Evolutionary conservation across 1,140 invertebrate genomes (phyloP).

Genomic region (Cherax destructor): DNA sequence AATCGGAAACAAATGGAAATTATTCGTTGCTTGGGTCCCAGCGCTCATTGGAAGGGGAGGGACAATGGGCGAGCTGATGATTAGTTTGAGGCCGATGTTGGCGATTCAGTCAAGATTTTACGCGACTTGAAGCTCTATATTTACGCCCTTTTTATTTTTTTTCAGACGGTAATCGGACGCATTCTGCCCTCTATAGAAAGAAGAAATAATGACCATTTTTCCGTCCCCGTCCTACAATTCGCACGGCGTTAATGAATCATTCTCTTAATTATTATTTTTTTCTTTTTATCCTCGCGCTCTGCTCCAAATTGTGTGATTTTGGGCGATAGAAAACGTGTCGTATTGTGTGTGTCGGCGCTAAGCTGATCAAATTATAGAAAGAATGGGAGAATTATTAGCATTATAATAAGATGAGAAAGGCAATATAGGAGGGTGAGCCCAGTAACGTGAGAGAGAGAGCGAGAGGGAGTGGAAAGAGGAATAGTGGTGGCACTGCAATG

Average conservation of each 20-base stretch:
- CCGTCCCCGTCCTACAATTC: not conserved
- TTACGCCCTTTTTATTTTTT: slow-evolving; percentile 26
- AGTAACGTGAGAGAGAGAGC: too few species aligned
- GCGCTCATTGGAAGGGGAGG: slow-evolving; percentile 66
- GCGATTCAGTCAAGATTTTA: slow-evolving; percentile 68
- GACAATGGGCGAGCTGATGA: slow-evolving; percentile 63
- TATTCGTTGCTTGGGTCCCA: slow-evolving; percentile 63
- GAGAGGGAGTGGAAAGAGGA: too few species aligned
- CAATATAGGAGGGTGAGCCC: not conserved
- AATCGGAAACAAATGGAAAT: slow-evolving; percentile 68
- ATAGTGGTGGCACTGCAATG: too few species aligned
- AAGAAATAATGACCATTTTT: not conserved
- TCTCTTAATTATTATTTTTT: not conserved
- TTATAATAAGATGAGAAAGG: slow-evolving; percentile 45
- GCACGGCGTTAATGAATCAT: not conserved
- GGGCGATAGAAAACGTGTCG: slow-evolving; percentile 37
- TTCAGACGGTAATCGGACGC: slow-evolving; percentile 15
- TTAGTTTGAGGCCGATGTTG: slow-evolving; percentile 66
- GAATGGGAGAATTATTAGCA: slow-evolving; percentile 54
- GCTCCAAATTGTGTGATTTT: slow-evolving; percentile 24
- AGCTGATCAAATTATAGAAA: slow-evolving; percentile 56
- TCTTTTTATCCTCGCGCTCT: not conserved
- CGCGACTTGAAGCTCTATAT: slow-evolving; percentile 56
- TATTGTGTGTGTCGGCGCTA: slow-evolving; percentile 48
- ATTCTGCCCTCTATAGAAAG: not conserved